phyloP scores from a whole-genome alignment of 35 echinoderm and acorn worm genomes.

The Hemicentrotus pulcherrimus region DNA sequence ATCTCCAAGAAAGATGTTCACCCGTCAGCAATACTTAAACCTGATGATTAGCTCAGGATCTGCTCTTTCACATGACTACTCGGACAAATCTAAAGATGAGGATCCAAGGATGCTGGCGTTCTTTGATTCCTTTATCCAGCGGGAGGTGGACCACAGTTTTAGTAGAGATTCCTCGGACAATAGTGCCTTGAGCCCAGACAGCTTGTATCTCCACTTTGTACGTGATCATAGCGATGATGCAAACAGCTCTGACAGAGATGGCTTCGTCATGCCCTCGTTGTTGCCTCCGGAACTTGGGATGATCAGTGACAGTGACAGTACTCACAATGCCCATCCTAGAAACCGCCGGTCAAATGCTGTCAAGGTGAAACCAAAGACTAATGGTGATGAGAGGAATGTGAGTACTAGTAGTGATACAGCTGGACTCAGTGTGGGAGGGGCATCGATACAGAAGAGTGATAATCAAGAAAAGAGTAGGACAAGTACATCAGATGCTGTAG shows the following conservation, averaged over 20 bases:
- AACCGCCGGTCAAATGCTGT: neutral
- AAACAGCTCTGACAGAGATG: slow-evolving; percentile 58
- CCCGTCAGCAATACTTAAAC: slow-evolving; percentile 92
- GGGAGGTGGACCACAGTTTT: slow-evolving; percentile 89
- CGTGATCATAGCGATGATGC: slow-evolving; percentile 57
- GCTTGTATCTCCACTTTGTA: slow-evolving; percentile 80
- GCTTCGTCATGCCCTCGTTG: slow-evolving; percentile 19
- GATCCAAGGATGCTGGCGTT: slow-evolving; percentile 98
- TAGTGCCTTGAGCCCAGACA: slow-evolving; percentile 78
- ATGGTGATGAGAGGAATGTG: slow-evolving; percentile 33
- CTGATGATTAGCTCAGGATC: slow-evolving; percentile 92
- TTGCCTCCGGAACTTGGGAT: slow-evolving; percentile 50
- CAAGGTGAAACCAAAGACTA: slow-evolving; percentile 26
- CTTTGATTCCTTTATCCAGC: slow-evolving; percentile 96
- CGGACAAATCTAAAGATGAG: slow-evolving; percentile 88
- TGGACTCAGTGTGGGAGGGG: neutral
- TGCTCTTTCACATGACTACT: slow-evolving; percentile 87
- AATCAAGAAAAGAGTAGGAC: neutral
- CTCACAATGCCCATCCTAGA: slow-evolving; percentile 7
- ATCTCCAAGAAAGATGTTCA: slow-evolving; percentile 77
- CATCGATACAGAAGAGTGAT: neutral
- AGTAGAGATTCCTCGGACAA: slow-evolving; percentile 84
- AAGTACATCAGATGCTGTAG: slow-evolving; percentile 40
- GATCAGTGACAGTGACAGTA: slow-evolving; percentile 42
- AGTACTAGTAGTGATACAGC: slow-evolving; percentile 37